Evolutionary conservation across 2,888 invertebrate species (phyloP), one percentile per base, ranked within the genome.

Genomic region (Leucophenga maculata): DNA sequence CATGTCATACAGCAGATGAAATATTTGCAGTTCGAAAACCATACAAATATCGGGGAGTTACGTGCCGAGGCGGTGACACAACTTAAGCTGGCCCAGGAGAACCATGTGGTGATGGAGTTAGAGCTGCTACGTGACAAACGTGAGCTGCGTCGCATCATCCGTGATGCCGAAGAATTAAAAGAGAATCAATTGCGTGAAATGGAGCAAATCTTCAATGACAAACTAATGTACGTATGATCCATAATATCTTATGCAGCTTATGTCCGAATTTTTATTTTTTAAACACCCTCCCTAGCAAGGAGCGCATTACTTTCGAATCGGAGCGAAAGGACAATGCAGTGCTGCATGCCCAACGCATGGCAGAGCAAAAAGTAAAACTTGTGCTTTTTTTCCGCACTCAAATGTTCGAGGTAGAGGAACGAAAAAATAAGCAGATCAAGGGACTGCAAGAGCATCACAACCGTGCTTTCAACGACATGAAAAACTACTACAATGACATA

Each of bases 401-500:
- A 89, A 92, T 96, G 85, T 92, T 94, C 65, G 96, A 97, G 89
- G 93, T 97, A 9, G 97, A 97, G 86, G 97, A 97, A 84, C 91
- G 96, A 54, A 98, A 98, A 89, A 97, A 97, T 88, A 92, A 92
- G 65, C 97, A 97, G 85, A 92, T 97, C 4, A 92, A 93, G 11
- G 93, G 93, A 50, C 88, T 98, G 71, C 94, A 95, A 74, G 90
- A 91, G 46, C 93, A 94, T 81, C 97, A 98, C 84, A 96, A 96
- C 74, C 92, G 92, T 78, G 94, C 95, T 0, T 96, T 97, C 86
- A 91, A 92, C 55, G 96, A 97, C 86, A 93, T 98, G 89, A 97
- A 97, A 87, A 95, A 94, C 87, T 98, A 97, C 89, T 98, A 97
- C 85, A 97, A 97, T 83, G 97, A 97, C 81, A 97, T 98, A 67